Conservation (phyloP, 2,888 invertebrate species). For the Acrobeloides nanus region DNA sequence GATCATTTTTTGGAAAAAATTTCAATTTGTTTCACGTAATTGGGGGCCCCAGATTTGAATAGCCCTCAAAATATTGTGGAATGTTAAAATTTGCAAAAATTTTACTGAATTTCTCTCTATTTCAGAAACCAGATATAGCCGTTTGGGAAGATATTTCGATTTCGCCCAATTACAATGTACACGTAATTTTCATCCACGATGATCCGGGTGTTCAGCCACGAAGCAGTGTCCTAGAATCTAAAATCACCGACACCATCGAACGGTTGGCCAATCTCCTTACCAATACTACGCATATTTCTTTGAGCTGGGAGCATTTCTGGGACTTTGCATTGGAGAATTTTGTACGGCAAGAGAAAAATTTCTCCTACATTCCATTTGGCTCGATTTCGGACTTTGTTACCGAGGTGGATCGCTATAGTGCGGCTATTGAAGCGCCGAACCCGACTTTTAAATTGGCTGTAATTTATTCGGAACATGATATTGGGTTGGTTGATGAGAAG, state of each 20-base stretch:
- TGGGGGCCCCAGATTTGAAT: no score
- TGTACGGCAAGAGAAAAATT: constrained; percentile 14
- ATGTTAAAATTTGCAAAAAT: constrained; percentile 4
- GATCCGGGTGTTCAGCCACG: neutral
- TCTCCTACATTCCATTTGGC: constrained; percentile 2
- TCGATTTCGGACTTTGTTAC: constrained; percentile 13
- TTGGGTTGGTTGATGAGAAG: constrained; percentile 4
- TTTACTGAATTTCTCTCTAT: constrained; percentile 7
- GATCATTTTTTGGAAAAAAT: no score
- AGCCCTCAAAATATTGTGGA: no score
- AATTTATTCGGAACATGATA: constrained; percentile 4
- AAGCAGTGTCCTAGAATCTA: neutral
- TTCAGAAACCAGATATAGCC: constrained; percentile 9
- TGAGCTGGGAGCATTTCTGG: constrained; percentile 40
- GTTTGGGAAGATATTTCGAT: constrained; percentile 27
- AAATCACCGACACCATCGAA: constrained; percentile 8
- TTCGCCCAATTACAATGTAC: constrained; percentile 34
- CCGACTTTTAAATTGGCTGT: constrained; percentile 24
- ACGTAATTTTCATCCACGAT: constrained; percentile 42
- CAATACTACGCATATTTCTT: constrained; percentile 13
- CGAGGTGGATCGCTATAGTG: constrained; percentile 15
- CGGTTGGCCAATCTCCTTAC: constrained; percentile 13
- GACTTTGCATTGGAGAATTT: constrained; percentile 33
- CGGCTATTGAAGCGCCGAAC: constrained; percentile 11
- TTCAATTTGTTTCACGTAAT: no score